Evolutionary conservation across 1,140 invertebrate genomes (phyloP), one percentile per base, ranked within the genome.

Genomic region (Tetraneura akinire): DNA sequence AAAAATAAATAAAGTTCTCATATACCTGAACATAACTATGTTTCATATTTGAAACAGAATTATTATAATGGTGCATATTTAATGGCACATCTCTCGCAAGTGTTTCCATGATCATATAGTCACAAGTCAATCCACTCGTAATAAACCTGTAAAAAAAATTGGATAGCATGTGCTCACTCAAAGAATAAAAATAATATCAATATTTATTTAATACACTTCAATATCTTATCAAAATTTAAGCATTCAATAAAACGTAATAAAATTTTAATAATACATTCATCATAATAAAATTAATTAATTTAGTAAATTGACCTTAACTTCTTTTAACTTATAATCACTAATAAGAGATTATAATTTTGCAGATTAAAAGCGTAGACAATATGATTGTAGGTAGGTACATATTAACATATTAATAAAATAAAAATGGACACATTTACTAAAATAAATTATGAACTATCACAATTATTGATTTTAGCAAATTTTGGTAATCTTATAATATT

Each of bases 11-110:
- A 23, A 18, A 10, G 51, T 18, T 49, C 0, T n/a, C 5, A 45
- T 66, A 9, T 74, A 78, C 74, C 53, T 78, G 74, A 60, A 78
- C 74, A 78, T 78, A 78, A 47, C 42, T 78, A 45, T 78, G 74
- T 78, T 62, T 78, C 74, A 62, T 60, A 45, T 78, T 78, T 60
- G 74, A 78, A 78, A 78, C 55, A 26, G 74, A 78, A 78, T 62
- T 57, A 78, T 60, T 78, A 26, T 47, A 55, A 47, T 78, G 53
- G 18, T 78, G n/a, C 37, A 60, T 47, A 49, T 37, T 78, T 42
- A 55, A 47, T 60, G 74, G 74, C 55, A 62, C 74, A 57, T 78
- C 74, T 62, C 74, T 78, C 18, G 55, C 45, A 23, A 78, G n/a
- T 8, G 53, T 78, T 60, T 78, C 74, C 74, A 78, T 78, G n/a